phyloP scores from a whole-genome alignment of 2,888 invertebrate genomes.

The Xestia rhomboidea region DNA sequence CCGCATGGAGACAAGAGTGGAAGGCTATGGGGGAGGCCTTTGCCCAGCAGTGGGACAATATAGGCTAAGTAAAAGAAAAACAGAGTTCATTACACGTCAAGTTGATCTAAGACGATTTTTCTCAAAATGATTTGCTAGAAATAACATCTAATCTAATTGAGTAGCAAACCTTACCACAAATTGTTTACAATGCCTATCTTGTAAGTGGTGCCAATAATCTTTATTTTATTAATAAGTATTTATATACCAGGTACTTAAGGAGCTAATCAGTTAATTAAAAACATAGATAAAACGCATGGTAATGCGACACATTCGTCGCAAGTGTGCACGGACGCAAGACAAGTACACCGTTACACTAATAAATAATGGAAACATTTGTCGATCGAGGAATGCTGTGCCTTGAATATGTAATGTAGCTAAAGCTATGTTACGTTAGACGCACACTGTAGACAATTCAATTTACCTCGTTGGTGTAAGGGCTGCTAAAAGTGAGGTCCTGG shows the following conservation, averaged over 20 bases:
- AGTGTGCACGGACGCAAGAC: slow-evolving; percentile 11
- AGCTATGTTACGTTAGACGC: slow-evolving; percentile 18
- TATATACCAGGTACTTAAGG: background rate
- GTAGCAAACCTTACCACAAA: background rate
- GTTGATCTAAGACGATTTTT: background rate
- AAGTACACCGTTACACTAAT: slow-evolving; percentile 65
- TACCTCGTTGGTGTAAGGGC: background rate
- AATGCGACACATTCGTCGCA: slow-evolving; percentile 54
- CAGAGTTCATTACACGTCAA: too few species aligned
- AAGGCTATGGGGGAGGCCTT: too few species aligned
- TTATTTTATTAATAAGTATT: background rate
- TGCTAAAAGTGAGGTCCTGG: background rate
- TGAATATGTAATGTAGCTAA: slow-evolving; percentile 45
- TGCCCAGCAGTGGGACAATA: too few species aligned
- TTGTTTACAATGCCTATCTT: background rate
- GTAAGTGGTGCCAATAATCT: slow-evolving; percentile 18
- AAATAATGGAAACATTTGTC: slow-evolving; percentile 66
- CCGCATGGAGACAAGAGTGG: too few species aligned
- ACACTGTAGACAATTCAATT: slow-evolving; percentile 19
- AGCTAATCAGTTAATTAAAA: background rate
- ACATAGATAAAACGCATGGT: background rate
- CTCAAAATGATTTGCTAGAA: background rate
- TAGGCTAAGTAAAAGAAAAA: too few species aligned
- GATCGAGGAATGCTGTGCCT: slow-evolving; percentile 48
- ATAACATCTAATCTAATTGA: background rate